Evolutionary conservation across 2,888 invertebrate species (phyloP).

Genomic region (Isoperla grammatica): DNA sequence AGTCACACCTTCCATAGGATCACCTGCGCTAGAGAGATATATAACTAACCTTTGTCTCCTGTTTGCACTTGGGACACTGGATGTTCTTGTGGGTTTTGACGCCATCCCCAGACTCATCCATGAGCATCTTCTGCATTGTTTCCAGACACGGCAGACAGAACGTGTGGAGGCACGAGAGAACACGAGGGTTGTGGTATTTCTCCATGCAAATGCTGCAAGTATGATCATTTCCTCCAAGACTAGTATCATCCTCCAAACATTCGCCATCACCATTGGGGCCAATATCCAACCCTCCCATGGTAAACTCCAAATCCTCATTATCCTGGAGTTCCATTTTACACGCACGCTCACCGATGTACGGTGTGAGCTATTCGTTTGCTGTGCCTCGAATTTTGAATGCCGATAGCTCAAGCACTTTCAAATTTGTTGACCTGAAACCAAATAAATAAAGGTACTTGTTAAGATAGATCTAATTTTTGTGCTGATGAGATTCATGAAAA

Average conservation of each 20-base stretch:
- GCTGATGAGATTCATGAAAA: no score
- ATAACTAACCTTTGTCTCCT: constrained; percentile 72
- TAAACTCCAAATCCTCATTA: no score
- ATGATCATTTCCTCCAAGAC: constrained; percentile 46
- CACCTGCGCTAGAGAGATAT: no score
- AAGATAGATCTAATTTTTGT: no score
- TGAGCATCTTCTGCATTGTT: constrained; percentile 69
- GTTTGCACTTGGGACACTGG: constrained; percentile 75
- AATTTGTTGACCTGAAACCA: no score
- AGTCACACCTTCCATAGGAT: no score
- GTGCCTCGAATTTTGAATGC: neutral
- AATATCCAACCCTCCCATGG: neutral
- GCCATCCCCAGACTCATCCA: constrained; percentile 64
- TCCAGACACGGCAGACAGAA: constrained; percentile 91
- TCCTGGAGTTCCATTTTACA: no score
- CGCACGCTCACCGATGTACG: neutral
- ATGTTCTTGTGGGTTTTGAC: constrained; percentile 59
- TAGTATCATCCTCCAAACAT: constrained; percentile 41
- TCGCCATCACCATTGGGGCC: neutral
- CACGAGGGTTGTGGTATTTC: constrained; percentile 74
- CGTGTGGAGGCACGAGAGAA: constrained; percentile 90
- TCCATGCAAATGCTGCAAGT: constrained; percentile 62
- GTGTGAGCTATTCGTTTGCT: neutral
- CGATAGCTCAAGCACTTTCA: no score
- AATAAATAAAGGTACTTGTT: no score